Conservation (phyloP, 1,140 invertebrate species). For the Chrysomallon squamiferum region DNA sequence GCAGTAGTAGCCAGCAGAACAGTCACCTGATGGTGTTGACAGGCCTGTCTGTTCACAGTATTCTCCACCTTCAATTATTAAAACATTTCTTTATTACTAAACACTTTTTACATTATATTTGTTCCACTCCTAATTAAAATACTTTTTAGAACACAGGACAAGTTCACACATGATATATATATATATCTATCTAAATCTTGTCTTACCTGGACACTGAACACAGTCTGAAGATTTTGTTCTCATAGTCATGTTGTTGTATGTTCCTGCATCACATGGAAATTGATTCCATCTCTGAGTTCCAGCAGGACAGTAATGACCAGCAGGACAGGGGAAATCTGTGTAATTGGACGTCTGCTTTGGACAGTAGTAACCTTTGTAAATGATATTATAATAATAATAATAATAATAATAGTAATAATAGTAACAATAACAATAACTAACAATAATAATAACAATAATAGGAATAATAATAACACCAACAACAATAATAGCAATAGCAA, state of each 20-base stretch:
- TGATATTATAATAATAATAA: neutral
- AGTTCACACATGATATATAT: no score
- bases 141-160: no score
- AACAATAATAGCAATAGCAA: no score
- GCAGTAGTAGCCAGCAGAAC: constrained; percentile 53
- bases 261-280: constrained; percentile 49
- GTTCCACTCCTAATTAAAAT: no score
- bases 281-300: constrained; percentile 38
- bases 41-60: constrained; percentile 43
- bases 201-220: constrained; percentile 46
- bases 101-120: no score
- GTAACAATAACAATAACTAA: neutral
- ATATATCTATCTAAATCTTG: no score
- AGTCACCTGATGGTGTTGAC: constrained; percentile 39
- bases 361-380: constrained; percentile 57
- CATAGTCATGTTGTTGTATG: constrained; percentile 51
- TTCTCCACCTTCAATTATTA: constrained; percentile 34
- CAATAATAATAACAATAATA: neutral
- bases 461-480: no score
- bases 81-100: no score
- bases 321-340: constrained; percentile 46
- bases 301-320: constrained; percentile 50
- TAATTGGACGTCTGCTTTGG: constrained; percentile 50
- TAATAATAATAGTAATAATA: neutral
- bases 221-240: constrained; percentile 38